Evolutionary conservation across 2,888 invertebrate genomes (phyloP), one percentile per base, ranked within the genome.

Genomic region (Gortyna flavago): DNA sequence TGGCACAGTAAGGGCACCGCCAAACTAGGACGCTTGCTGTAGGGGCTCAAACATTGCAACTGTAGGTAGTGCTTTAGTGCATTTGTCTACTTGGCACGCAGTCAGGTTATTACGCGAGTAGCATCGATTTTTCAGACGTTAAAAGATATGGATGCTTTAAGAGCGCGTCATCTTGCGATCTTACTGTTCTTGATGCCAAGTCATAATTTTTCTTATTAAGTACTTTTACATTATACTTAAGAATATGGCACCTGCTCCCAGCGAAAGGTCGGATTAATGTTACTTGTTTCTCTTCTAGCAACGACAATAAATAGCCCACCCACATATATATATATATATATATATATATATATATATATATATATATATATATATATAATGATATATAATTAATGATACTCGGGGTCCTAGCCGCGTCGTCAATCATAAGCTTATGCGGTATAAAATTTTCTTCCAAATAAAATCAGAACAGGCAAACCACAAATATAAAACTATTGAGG

Each of bases 71-170:
- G 54, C 66, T 72, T 67, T 38, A 79, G 72, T 81, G 80, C 83
- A 85, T 87, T 84, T 75, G 81, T 77, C 75, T 77, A 82, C 68
- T 88, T 89, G 89, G 88, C 89, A 71, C 81, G 75, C 72, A 78
- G 87, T 89, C 87, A 88, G 79, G 67, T 79, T 80, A 79, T 87
- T 87, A 89, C 79, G 76, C 69, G 85, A 75, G 68, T 68, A 57
- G 51, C 61, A 86, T 85, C 77, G 85, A 88, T 88, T 88, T 78
- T 79, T 77, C 72, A 69, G 64, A 69, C 72, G 29, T 77, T 76
- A 54, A 81, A 80, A 80, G 61, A 73, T 85, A 73, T 75, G 38
- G 35, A 75, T 71, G 76, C 59, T 76, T 66, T 67, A 44, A 85
- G 44, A 54, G 38, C 61, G 35, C 64, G 62, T 74, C 80, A 79